Evolutionary conservation across 35 echinoderm and acorn worm genomes (phyloP).

Genomic region (Anneissia japonica): DNA sequence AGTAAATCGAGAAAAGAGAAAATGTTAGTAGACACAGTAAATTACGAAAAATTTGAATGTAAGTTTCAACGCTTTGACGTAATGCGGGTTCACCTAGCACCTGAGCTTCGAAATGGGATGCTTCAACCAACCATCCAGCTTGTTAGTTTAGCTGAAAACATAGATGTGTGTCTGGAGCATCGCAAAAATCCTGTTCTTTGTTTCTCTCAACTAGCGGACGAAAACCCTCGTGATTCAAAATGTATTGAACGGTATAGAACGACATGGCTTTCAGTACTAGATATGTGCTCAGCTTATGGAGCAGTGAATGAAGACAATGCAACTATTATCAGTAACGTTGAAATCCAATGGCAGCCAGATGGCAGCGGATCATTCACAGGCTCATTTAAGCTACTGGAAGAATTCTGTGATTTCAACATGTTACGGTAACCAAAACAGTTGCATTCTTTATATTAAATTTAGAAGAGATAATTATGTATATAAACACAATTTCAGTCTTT

Average conservation of each 20-base stretch:
- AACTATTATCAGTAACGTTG: slow-evolving; percentile 49
- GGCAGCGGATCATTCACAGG: too few relatives aligned
- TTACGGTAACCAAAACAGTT: too few relatives aligned
- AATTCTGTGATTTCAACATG: too few relatives aligned
- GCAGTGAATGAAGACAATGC: slow-evolving; percentile 65
- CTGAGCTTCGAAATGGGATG: slow-evolving; percentile 34
- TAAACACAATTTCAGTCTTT: too few relatives aligned
- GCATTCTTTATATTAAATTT: too few relatives aligned
- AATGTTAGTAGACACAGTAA: slow-evolving; percentile 17
- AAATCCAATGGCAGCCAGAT: slow-evolving; percentile 71
- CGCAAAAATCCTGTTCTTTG: slow-evolving; percentile 47
- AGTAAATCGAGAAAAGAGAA: slow-evolving; percentile 19
- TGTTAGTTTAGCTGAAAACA: slow-evolving; percentile 50
- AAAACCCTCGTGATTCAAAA: slow-evolving; percentile 5
- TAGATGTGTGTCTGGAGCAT: slow-evolving; percentile 69
- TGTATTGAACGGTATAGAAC: slow-evolving; percentile 47
- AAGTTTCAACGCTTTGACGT: slow-evolving; percentile 35
- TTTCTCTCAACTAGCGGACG: slow-evolving; percentile 46
- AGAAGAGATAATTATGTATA: too few relatives aligned
- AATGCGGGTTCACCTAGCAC: slow-evolving; percentile 44
- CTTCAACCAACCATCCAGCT: slow-evolving; percentile 52
- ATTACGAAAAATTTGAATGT: slow-evolving; percentile 25
- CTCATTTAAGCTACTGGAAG: too few relatives aligned
- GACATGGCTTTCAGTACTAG: slow-evolving; percentile 60
- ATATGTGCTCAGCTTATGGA: slow-evolving; percentile 58